These are phyloP conservation scores for Paedocypris sp. DNA, from an alignment of 2,113 vertebrate species.

Conservation along the genomic window DNA sequence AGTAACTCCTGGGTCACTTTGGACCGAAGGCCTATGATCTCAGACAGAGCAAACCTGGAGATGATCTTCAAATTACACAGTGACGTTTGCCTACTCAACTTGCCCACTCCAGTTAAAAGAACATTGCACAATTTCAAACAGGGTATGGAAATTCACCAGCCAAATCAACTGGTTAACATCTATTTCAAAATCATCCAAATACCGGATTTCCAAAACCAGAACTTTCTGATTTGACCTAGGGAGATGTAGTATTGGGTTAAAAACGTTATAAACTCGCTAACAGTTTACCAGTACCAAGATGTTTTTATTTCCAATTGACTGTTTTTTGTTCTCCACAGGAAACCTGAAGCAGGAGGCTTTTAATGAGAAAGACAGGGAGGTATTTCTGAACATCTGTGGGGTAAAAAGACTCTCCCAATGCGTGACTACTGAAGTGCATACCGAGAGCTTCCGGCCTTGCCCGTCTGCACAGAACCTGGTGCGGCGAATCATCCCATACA, in stretches of 20 bases:
- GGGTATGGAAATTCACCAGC: no score
- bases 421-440: constrained; percentile 48
- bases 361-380: constrained; percentile 45
- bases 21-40: constrained; percentile 52
- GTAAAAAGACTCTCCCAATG: constrained; percentile 48
- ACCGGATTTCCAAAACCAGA: no score
- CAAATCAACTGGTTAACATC: no score
- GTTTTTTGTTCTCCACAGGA: background rate
- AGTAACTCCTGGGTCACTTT: constrained; percentile 60
- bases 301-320: background rate
- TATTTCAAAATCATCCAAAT: no score
- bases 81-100: constrained; percentile 55
- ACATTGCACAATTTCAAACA: background rate
- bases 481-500: constrained; percentile 50
- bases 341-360: constrained; percentile 36
- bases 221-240: no score
- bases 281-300: no score
- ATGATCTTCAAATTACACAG: constrained; percentile 54
- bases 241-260: no score
- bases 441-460: constrained; percentile 54
- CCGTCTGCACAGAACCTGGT: constrained; percentile 52
- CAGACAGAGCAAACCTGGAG: constrained; percentile 57
- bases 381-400: constrained; percentile 60
- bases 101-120: constrained; percentile 54
- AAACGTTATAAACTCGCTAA: no score